Percentiles rank a stretch among this genome's conserved stretches.
Evolutionary conservation across 2,113 vertebrate genomes (phyloP).

Genomic region (Neolamprologus toae): DNA sequence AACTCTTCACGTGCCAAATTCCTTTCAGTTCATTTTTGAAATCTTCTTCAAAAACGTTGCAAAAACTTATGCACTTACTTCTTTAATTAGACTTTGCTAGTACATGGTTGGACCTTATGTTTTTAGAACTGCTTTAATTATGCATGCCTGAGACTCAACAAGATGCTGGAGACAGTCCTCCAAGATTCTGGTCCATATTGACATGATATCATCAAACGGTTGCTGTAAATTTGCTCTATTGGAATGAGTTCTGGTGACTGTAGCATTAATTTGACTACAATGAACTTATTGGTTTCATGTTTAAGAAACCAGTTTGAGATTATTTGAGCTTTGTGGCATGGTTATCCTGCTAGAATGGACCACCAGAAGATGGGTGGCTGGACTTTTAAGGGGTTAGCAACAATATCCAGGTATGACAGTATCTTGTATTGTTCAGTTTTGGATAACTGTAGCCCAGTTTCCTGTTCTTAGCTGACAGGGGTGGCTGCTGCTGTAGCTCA

Average conservation of each 20-base stretch:
- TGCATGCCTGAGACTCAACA: not conserved
- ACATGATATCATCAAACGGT: not conserved
- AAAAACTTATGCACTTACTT: not conserved
- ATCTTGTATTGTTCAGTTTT: not conserved
- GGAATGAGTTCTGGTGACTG: not conserved
- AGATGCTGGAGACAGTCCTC: not conserved
- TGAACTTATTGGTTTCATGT: not conserved
- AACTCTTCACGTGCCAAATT: not conserved
- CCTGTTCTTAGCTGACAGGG: not conserved
- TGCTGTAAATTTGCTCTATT: not conserved
- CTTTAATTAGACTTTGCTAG: not conserved
- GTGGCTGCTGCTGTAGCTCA: not conserved
- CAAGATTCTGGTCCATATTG: not conserved
- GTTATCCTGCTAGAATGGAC: not conserved
- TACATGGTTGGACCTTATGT: fast-evolving
- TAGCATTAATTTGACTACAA: not conserved
- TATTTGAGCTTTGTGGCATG: not conserved
- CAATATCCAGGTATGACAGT: not conserved
- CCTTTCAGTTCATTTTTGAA: not conserved
- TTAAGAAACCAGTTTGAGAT: not conserved
- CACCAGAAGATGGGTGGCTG: not conserved
- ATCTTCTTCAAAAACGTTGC: not conserved
- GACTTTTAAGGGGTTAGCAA: not conserved
- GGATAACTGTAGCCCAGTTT: not conserved
- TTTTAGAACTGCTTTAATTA: not conserved